Percentiles rank a stretch among this genome's conserved stretches.
Conservation (phyloP, 2,797 vertebrate species). For the Lepidocolaptes lacrymiger region DNA sequence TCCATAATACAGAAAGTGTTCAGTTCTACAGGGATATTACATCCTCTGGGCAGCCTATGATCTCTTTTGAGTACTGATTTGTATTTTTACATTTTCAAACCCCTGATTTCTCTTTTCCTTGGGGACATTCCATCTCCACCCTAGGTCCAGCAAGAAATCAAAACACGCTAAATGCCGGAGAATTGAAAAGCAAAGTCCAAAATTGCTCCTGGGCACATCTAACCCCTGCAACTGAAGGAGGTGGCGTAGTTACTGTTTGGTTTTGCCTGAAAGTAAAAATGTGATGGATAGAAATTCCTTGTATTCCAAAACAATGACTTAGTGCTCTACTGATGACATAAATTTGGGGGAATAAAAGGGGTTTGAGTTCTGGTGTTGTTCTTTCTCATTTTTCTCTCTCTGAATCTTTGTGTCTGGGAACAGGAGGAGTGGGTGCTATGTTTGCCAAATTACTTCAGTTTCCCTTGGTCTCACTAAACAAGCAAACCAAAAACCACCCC, state of each 20-base stretch:
- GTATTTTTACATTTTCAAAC: neutral
- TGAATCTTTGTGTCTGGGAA: neutral
- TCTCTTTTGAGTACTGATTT: neutral
- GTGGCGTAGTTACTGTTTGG: neutral
- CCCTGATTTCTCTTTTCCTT: neutral
- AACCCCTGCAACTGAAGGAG: neutral
- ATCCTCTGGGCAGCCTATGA: neutral
- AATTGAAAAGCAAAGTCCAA: neutral
- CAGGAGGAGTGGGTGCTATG: fast-evolving
- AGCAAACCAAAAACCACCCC: neutral
- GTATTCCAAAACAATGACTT: neutral
- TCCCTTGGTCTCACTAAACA: neutral
- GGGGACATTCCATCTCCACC: neutral
- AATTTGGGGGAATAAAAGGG: neutral
- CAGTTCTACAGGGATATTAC: neutral
- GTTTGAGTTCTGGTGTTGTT: neutral
- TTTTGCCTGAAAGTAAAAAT: neutral
- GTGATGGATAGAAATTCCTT: neutral
- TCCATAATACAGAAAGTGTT: fast-evolving
- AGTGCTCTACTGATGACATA: too few relatives aligned
- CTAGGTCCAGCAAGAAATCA: neutral
- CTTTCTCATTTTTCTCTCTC: neutral
- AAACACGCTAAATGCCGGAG: neutral
- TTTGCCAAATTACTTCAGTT: neutral
- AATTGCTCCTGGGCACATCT: neutral